Evolutionary conservation across 2,797 vertebrate genomes (phyloP).

Genomic region (Xerus rutilus): DNA sequence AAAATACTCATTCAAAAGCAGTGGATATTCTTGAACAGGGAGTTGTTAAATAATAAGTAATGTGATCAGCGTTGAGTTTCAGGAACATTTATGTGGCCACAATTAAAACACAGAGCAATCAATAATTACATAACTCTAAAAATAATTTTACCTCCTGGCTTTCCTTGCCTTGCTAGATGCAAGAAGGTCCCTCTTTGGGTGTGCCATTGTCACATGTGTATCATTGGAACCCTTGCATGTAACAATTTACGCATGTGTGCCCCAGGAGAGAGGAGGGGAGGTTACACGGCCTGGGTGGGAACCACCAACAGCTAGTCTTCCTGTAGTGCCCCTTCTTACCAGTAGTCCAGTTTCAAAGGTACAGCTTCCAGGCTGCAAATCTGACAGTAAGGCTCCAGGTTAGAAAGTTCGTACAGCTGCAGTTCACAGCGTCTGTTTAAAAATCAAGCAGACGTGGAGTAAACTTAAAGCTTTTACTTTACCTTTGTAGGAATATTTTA

Average conservation of each 20-base stretch:
- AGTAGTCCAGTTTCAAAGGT: slow-evolving; percentile 90
- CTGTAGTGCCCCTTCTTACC: slow-evolving; percentile 84
- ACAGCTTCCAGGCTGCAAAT: slow-evolving; percentile 89
- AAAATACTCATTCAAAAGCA: background rate
- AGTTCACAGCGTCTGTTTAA: slow-evolving; percentile 90
- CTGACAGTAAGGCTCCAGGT: slow-evolving; percentile 91
- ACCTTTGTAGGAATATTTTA: background rate
- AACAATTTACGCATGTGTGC: background rate
- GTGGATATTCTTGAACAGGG: background rate
- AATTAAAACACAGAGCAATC: background rate
- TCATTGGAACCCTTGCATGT: no score
- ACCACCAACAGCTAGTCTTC: rapidly evolving
- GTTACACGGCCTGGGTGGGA: rapidly evolving
- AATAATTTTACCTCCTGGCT: background rate
- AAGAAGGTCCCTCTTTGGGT: background rate
- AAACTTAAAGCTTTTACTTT: background rate
- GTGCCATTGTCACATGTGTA: background rate
- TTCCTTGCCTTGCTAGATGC: background rate
- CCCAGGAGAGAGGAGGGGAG: background rate
- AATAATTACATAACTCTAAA: background rate
- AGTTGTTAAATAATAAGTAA: background rate
- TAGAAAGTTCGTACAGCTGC: slow-evolving; percentile 91
- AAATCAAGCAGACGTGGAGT: slow-evolving; percentile 19
- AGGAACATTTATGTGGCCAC: slow-evolving; percentile 14
- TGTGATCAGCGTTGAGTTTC: background rate